These are phyloP conservation scores for Anableps anableps DNA, from an alignment of 2,797 vertebrate genomes.

Conservation along the genomic window DNA sequence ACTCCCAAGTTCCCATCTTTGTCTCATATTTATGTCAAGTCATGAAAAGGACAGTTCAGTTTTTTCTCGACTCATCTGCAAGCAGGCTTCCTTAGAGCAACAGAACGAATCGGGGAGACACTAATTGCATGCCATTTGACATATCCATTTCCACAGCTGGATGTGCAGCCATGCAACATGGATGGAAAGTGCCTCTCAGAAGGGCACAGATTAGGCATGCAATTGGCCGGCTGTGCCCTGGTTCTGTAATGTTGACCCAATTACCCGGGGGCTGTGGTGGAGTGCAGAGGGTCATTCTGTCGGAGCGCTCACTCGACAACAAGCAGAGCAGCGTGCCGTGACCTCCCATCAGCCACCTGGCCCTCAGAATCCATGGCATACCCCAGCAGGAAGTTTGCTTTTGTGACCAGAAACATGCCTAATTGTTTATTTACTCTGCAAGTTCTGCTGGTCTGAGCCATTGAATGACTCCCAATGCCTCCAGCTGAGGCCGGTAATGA, in stretches of 20 bases:
- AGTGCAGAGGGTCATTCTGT: conserved; percentile 43
- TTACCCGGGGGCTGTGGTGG: conserved; percentile 60
- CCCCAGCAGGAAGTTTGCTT: conserved; percentile 59
- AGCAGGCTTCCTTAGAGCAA: conserved; percentile 53
- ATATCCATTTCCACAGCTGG: conserved; percentile 75
- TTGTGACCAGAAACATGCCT: conserved; percentile 52
- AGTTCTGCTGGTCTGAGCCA: conserved; percentile 45
- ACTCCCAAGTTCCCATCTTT: conserved; percentile 15
- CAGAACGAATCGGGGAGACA: conserved; percentile 56
- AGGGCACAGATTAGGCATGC: conserved; percentile 73
- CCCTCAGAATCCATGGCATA: conserved; percentile 42
- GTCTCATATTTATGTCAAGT: conserved; percentile 51
- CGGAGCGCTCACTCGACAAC: conserved; percentile 30
- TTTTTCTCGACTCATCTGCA: conserved; percentile 42
- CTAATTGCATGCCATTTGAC: conserved; percentile 74
- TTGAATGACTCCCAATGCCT: conserved; percentile 54
- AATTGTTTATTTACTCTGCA: conserved; percentile 72
- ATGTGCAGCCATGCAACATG: conserved; percentile 66
- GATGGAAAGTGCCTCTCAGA: conserved; percentile 67
- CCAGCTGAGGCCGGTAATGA: conserved; percentile 74
- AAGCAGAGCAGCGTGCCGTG: conserved; percentile 13
- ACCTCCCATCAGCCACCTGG: conserved; percentile 59
- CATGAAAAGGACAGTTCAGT: conserved; percentile 52
- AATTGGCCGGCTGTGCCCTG: conserved; percentile 65
- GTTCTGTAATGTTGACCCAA: conserved; percentile 70